Evolutionary conservation across 37 sponge, comb jelly and placozoan species (phyloP).

Genomic region (Cliona cf. orientalis): DNA sequence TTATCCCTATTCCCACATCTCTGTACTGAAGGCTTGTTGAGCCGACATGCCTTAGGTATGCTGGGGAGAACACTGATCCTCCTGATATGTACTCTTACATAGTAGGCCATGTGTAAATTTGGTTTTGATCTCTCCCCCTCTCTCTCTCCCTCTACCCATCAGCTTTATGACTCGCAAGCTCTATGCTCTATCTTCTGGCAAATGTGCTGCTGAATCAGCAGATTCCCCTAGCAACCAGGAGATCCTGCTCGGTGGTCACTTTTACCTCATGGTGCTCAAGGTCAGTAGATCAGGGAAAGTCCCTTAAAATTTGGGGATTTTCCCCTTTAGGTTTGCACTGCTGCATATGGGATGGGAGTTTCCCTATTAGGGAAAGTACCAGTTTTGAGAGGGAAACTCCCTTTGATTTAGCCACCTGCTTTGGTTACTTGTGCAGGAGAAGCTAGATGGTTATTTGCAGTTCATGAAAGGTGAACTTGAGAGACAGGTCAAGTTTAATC

Average conservation of each 20-base stretch:
- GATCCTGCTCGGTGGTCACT: conserved; percentile 90
- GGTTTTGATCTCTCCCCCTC: background rate
- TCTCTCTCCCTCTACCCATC: background rate
- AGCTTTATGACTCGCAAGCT: conserved; percentile 85
- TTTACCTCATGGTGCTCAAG: conserved; percentile 87
- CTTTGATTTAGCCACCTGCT: no score
- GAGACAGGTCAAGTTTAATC: conserved; percentile 9
- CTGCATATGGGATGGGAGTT: background rate
- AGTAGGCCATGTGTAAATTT: no score
- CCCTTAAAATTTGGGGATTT: background rate
- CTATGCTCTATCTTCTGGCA: conserved; percentile 76
- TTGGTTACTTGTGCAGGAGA: conserved; percentile 59
- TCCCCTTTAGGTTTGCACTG: no score
- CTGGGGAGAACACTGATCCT: no score
- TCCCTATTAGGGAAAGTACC: no score
- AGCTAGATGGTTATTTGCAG: conserved; percentile 41
- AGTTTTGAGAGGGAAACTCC: no score
- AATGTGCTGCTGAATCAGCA: conserved; percentile 78
- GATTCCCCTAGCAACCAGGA: conserved; percentile 99
- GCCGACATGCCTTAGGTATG: no score
- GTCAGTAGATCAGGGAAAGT: background rate
- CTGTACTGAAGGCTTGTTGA: no score
- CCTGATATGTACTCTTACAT: no score
- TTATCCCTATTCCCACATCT: no score
- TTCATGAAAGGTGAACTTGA: conserved; percentile 61